A percentile compares a stretch with the other conserved stretches of the same genome.
Evolutionary conservation across 2,888 invertebrate genomes (phyloP).

Genomic region (Lithosia quadra): DNA sequence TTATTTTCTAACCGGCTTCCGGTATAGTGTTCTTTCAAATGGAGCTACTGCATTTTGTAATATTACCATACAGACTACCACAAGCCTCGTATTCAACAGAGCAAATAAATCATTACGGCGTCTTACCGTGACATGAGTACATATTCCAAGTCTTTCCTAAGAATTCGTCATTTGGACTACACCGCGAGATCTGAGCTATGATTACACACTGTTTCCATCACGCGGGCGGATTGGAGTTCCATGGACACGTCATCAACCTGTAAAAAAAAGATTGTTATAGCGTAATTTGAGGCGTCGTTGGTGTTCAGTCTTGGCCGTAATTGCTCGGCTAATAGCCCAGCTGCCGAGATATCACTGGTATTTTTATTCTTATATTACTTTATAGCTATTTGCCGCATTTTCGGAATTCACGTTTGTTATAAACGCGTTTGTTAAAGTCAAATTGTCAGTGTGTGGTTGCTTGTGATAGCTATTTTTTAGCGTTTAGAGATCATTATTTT

Average conservation of each 20-base stretch:
- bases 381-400: constrained; percentile 42
- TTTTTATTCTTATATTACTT: constrained; percentile 49
- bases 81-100: constrained; percentile 4
- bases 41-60: constrained; percentile 21
- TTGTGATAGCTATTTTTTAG: constrained; percentile 2
- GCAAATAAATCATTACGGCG: constrained; percentile 39
- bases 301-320: constrained; percentile 51
- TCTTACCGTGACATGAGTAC: constrained; percentile 46
- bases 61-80: constrained; percentile 2
- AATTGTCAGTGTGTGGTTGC: constrained; percentile 24
- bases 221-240: constrained; percentile 14
- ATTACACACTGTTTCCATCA: constrained; percentile 41
- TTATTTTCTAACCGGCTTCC: not conserved
- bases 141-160: constrained; percentile 53
- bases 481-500: constrained; percentile 10
- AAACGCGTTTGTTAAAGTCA: constrained; percentile 27
- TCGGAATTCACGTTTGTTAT: constrained; percentile 36
- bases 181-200: constrained; percentile 46
- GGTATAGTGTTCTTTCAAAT: constrained; percentile 17
- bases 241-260: constrained; percentile 51
- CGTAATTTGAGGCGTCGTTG: constrained; percentile 53
- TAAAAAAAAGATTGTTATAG: constrained; percentile 48
- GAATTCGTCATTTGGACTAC: constrained; percentile 39
- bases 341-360: constrained; percentile 50
- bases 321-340: constrained; percentile 51